Conservation (phyloP, 2,797 vertebrate species). For the Rhadinocentrus ornatus region DNA sequence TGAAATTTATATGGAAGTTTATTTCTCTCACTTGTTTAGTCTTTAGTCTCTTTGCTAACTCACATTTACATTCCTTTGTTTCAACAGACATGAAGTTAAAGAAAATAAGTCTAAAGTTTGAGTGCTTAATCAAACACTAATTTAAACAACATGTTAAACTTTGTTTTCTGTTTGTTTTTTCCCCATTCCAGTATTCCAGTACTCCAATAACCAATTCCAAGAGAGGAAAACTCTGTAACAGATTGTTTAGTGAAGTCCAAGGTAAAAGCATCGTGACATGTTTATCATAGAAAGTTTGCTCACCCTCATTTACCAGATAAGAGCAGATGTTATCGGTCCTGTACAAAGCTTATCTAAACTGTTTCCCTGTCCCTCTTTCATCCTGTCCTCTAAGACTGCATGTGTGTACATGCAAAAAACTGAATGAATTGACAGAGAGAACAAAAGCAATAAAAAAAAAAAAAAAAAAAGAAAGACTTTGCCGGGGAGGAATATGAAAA, state of each 20-base stretch:
- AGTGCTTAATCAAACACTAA: slow-evolving; percentile 24
- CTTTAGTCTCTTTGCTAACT: slow-evolving; percentile 24
- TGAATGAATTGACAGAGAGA: slow-evolving; percentile 31
- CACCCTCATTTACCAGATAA: slow-evolving; percentile 62
- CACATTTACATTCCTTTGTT: slow-evolving; percentile 30
- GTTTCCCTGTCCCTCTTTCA: slow-evolving; percentile 43
- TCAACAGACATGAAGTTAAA: slow-evolving; percentile 21
- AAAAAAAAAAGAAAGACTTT: slow-evolving; percentile 5
- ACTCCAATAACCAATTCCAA: slow-evolving; percentile 13
- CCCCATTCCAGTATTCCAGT: too few species aligned
- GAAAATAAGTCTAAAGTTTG: slow-evolving; percentile 15
- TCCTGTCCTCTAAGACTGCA: slow-evolving; percentile 28
- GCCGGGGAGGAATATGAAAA: slow-evolving; percentile 20
- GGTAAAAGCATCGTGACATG: slow-evolving; percentile 48
- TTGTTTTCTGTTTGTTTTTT: too few species aligned
- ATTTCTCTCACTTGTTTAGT: slow-evolving; percentile 35
- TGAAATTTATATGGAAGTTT: slow-evolving; percentile 24
- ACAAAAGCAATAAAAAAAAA: neutral
- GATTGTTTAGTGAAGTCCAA: slow-evolving; percentile 32
- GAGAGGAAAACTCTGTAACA: slow-evolving; percentile 24
- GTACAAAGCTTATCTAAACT: slow-evolving; percentile 52
- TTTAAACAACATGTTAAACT: slow-evolving; percentile 34
- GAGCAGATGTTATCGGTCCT: slow-evolving; percentile 54
- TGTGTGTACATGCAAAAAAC: slow-evolving; percentile 44
- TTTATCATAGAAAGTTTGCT: slow-evolving; percentile 53